Evolutionary conservation across 2,113 vertebrate genomes (phyloP), one percentile per base, ranked within the genome.

Genomic region (Oncorhynchus masou): DNA sequence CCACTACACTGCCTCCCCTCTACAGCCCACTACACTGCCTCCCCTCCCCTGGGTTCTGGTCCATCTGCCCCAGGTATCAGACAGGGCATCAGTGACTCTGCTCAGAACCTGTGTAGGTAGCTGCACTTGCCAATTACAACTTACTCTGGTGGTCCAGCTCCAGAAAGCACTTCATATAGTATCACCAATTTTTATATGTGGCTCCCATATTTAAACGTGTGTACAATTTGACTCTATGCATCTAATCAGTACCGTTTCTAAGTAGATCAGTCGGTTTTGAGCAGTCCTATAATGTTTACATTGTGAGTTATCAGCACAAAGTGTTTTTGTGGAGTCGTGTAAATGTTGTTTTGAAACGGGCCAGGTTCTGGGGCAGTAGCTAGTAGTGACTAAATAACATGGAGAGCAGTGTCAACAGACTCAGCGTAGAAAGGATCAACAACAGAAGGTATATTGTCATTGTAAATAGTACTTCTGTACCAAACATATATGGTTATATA

Each of bases 241-340:
- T 90, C 83, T 79, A 84, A 85, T 89, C 83, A 83, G 73, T 82
- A 71, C 74, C 77, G 78, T 82, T 74, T 84, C 45, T 39, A 77
- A 31, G 77, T 85, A 76, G 80, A 83, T 20, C 74, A 39, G 79
- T 81, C 68, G 49, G 87, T 86, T 84, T 76, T 51, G 83, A 81
- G 83, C 77, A 84, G 84, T 88, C 84, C 78, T 89, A 71, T 88
- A 89, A 92, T 91, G 92, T 94, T 93, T 92, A 93, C 92, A 92
- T 89, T 83, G 86, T 90, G 87, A 86, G 87, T 89, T 85, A 86
- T 91, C 87, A 88, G 90, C 88, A 90, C 91, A 90, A 86, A 79
- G 45, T 68, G 76, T 85, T 85, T 85, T 85, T 79, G 81, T 87
- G 80, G 75, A 86, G 86, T 87, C 79, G 31, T 83, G 87, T 86